A percentile compares a stretch with the other conserved stretches of the same genome.
These are phyloP conservation scores for Xestia c-nigrum DNA, from an alignment of 2,888 invertebrate genomes.

Conservation along the genomic window DNA sequence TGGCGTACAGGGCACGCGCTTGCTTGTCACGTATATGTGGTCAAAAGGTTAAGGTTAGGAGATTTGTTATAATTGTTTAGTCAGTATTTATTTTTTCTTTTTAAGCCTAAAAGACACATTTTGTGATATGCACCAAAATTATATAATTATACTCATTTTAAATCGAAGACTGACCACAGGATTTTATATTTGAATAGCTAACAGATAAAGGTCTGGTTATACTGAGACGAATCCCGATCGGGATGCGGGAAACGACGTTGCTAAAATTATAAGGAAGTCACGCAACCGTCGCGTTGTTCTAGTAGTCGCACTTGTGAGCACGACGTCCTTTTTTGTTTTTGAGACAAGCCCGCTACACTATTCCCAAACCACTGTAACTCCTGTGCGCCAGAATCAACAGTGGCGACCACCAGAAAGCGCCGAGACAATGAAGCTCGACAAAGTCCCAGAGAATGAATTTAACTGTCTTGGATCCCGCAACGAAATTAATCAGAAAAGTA, in stretches of 20 bases:
- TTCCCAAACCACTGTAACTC: too few species aligned
- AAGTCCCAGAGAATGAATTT: too few species aligned
- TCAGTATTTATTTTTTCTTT: conserved; percentile 16
- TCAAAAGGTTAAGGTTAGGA: too few species aligned
- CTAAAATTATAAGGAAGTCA: background rate
- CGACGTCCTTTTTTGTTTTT: too few species aligned
- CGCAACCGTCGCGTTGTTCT: background rate
- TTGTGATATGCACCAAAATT: background rate
- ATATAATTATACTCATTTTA: background rate
- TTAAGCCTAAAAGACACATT: conserved; percentile 8
- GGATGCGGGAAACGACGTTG: background rate
- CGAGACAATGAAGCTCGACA: too few species aligned
- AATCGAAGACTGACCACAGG: conserved; percentile 30
- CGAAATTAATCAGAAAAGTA: too few species aligned
- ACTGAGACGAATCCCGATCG: background rate
- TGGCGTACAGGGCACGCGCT: too few species aligned
- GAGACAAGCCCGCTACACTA: too few species aligned
- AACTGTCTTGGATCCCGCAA: too few species aligned
- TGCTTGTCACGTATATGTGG: too few species aligned
- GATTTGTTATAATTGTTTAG: conserved; percentile 1
- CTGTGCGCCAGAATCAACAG: too few species aligned
- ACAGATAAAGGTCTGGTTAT: background rate
- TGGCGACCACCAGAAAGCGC: too few species aligned
- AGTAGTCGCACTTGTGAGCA: background rate
- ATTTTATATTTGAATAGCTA: background rate